Base-by-base conservation (phyloP, 2,888 invertebrate genomes). In the Meloe dianella region DNA sequence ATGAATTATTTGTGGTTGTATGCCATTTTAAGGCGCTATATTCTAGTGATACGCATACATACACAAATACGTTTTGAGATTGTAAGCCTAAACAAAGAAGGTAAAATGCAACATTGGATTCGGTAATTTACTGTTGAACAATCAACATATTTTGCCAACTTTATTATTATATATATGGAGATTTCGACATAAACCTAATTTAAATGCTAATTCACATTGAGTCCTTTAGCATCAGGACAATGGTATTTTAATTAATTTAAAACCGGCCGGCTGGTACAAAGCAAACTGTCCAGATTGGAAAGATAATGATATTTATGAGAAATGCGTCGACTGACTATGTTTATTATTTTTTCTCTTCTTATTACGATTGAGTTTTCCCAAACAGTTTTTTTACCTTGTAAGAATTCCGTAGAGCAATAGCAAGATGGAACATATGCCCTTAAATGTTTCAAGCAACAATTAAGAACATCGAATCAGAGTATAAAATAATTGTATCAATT, bases 401-500 rank as follows among this genome's bases (percentile, higher is more conserved):
- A 32, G 57, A 27, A 57, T 20, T 32, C n/a, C 29, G 29, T 32
- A 32, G 35, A 64, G 60, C 60, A 60, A 65, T 54, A 54, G 17
- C 59, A 47, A 73, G 74, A 72, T 71, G 76, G 66, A 77, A 75
- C 78, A 78, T 75, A 74, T 77, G 78, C 74, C 73, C 73, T 70
- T 74, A 77, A 79, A 78, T 76, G 78, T 75, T 77, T 75, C 74
- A 77, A 79, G 79, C 75, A 72, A 74, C 77, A 72, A 79, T 79
- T 79, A 75, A 74, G 74, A 76, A 75, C 77, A 79, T 77, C 77
- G 77, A 78, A 78, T 80, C 79, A 76, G 79, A 74, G 77, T 77
- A 78, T 80, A 78, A 80, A 81, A 80, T 81, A 79, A 82, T 81
- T 81, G 82, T 80, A 79, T 76, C 77, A 76, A 77, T 79, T 79